These are phyloP conservation scores for Acronicta psi DNA, from an alignment of 2,888 invertebrate genomes.

Conservation along the genomic window DNA sequence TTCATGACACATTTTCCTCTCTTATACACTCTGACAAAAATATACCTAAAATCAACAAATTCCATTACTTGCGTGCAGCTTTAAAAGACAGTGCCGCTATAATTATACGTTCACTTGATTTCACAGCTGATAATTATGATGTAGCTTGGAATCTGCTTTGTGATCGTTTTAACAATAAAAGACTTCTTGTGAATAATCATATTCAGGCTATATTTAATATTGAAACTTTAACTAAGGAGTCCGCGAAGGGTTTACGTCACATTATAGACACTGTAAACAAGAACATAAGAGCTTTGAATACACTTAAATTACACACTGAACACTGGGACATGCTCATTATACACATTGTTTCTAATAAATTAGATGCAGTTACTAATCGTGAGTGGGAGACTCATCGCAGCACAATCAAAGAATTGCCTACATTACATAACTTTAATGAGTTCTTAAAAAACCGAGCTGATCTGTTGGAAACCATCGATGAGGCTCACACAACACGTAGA, in stretches of 20 bases:
- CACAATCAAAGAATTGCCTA: neutral
- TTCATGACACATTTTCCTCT: too few relatives aligned
- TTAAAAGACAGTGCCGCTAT: too few relatives aligned
- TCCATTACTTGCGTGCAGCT: too few relatives aligned
- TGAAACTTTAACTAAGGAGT: neutral
- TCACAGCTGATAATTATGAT: neutral
- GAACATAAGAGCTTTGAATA: too few relatives aligned
- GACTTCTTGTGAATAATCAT: slow-evolving; percentile 1
- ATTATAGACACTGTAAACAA: slow-evolving; percentile 1
- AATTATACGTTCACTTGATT: neutral
- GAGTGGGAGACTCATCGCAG: slow-evolving; percentile 9
- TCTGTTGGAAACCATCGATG: neutral
- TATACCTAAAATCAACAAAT: too few relatives aligned
- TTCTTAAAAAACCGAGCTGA: neutral
- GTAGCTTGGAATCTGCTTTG: slow-evolving; percentile 4
- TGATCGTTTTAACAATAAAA: slow-evolving; percentile 1
- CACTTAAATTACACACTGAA: slow-evolving; percentile 5
- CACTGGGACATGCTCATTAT: slow-evolving; percentile 8
- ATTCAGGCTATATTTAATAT: slow-evolving; percentile 8
- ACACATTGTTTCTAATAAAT: slow-evolving; percentile 10
- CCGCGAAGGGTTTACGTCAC: neutral
- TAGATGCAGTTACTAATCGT: slow-evolving; percentile 11
- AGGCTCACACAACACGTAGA: neutral
- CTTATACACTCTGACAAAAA: too few relatives aligned
- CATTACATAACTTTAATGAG: neutral